phyloP scores from a whole-genome alignment of 2,113 vertebrate genomes.

The Anguilla japonica region DNA sequence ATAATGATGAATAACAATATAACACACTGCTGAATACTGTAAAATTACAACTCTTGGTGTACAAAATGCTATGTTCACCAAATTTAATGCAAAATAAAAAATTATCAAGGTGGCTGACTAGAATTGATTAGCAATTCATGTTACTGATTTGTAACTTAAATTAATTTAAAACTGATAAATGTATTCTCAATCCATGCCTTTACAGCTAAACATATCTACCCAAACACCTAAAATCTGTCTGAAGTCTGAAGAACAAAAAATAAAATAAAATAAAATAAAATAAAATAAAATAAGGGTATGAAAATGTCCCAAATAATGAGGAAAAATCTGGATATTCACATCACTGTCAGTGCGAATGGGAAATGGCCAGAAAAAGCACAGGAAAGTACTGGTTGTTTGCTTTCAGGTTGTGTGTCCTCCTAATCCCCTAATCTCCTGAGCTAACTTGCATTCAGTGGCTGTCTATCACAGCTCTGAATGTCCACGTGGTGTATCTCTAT shows the following conservation, averaged over 20 bases:
- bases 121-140: neutral
- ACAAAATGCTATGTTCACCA: too few species aligned
- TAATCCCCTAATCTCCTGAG: constrained; percentile 2
- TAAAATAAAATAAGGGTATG: neutral
- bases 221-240: neutral
- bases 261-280: neutral
- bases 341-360: neutral
- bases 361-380: neutral
- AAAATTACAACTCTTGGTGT: too few species aligned
- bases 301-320: neutral
- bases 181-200: neutral
- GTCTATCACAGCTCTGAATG: neutral
- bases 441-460: neutral
- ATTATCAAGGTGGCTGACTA: too few species aligned
- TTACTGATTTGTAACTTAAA: neutral
- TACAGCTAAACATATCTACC: neutral
- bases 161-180: neutral
- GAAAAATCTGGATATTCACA: neutral
- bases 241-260: neutral
- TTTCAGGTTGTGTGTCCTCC: neutral
- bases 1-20: too few species aligned
- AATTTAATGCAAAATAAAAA: too few species aligned
- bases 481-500: neutral
- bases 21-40: too few species aligned
- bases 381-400: neutral